phyloP scores from a whole-genome alignment of 2,888 invertebrate species.

The Sicus ferrugineus region DNA sequence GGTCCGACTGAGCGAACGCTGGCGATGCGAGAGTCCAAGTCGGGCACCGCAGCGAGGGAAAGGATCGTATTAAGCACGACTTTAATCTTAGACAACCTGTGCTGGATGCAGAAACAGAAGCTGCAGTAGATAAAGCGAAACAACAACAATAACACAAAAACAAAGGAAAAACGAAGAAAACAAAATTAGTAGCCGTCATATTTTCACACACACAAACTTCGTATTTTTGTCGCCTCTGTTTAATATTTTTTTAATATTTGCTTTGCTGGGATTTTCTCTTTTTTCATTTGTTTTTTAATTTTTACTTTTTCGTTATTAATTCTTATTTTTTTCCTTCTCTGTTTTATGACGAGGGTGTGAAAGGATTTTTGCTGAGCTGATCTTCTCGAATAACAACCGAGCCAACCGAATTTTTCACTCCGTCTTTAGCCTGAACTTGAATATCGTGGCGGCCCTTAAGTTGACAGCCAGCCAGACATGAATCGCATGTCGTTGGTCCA shows the following conservation, averaged over 20 bases:
- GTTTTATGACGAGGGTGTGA: constrained; percentile 19
- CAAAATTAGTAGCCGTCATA: constrained; percentile 30
- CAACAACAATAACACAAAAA: constrained; percentile 16
- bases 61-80: constrained; percentile 31
- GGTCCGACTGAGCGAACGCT: neutral
- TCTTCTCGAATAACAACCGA: constrained; percentile 20
- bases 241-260: neutral
- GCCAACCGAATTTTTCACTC: neutral
- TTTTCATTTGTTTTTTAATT: neutral
- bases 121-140: constrained; percentile 23
- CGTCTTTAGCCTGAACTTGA: neutral
- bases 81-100: constrained; percentile 33
- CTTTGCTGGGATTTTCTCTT: neutral
- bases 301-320: neutral
- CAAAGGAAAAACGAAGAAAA: neutral
- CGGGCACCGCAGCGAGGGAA: constrained; percentile 3
- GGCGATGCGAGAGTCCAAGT: neutral
- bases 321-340: neutral
- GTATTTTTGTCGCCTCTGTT: constrained; percentile 25
- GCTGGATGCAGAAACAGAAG: constrained; percentile 28
- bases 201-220: constrained; percentile 28
- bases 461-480: too few species aligned
- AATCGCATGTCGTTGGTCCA: too few species aligned
- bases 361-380: constrained; percentile 12
- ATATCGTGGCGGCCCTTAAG: neutral